phyloP scores from a whole-genome alignment of 92 coral and sea anemone genomes.

The Siderastrea siderea region DNA sequence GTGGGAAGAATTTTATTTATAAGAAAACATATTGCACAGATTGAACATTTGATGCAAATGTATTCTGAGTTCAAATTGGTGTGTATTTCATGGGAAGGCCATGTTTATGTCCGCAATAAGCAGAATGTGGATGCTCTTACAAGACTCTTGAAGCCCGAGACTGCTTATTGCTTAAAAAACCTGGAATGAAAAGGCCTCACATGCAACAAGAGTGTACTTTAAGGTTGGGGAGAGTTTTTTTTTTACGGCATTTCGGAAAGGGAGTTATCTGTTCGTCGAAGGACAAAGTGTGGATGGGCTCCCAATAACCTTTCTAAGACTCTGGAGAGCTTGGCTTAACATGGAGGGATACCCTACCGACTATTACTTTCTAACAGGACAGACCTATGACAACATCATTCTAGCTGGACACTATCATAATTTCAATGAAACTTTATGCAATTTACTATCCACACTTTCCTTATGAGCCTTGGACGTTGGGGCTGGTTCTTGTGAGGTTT shows the following conservation, averaged over 20 bases:
- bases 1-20: no score
- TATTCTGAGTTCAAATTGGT: no score
- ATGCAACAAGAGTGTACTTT: conserved; percentile 39
- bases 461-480: conserved; percentile 36
- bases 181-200: conserved; percentile 33
- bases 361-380: background rate
- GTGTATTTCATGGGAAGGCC: no score
- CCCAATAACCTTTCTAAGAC: conserved; percentile 35
- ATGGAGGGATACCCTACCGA: conserved; percentile 4
- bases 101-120: no score
- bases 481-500: conserved; percentile 15
- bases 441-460: conserved; percentile 19
- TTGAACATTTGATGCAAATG: no score
- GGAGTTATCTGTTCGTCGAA: conserved; percentile 33
- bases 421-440: conserved; percentile 30
- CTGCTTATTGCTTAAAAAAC: conserved; percentile 5
- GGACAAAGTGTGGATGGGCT: conserved; percentile 39
- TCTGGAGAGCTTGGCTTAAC: conserved; percentile 43
- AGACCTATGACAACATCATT: background rate
- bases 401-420: background rate
- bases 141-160: background rate
- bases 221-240: conserved; percentile 25
- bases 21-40: no score
- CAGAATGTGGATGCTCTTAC: no score
- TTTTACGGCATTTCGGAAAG: conserved; percentile 26